A percentile compares a stretch with the other conserved stretches of the same genome.
Conservation (phyloP, 2,113 vertebrate genomes). For the Pachypanchax playfairii region DNA sequence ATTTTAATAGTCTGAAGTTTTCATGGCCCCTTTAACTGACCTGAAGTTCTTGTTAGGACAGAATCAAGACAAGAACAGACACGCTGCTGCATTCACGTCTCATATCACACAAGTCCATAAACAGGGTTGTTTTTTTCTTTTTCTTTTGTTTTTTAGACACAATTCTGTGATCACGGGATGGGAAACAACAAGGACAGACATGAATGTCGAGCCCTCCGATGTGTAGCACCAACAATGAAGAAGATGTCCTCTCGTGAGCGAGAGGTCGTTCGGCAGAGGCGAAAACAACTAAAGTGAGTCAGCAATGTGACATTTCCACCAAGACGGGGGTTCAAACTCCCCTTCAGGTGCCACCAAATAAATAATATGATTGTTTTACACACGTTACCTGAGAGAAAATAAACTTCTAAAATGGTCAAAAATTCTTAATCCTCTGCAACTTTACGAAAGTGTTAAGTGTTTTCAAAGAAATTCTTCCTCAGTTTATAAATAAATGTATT, state of each 20-base stretch:
- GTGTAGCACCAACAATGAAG: constrained; percentile 58
- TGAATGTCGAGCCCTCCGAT: neutral
- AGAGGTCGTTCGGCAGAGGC: constrained; percentile 23
- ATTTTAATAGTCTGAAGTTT: constrained; percentile 34
- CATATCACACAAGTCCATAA: neutral
- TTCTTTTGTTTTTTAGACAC: constrained; percentile 15
- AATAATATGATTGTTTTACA: neutral
- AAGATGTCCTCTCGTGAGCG: neutral
- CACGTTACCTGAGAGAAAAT: neutral
- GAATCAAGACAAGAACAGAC: constrained; percentile 9
- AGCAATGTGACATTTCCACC: constrained; percentile 28
- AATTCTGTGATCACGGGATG: constrained; percentile 24
- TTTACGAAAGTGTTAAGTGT: neutral
- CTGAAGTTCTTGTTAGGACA: constrained; percentile 16
- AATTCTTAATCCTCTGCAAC: neutral
- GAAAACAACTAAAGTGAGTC: constrained; percentile 1
- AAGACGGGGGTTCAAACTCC: neutral
- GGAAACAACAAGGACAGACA: neutral
- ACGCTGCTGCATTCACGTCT: constrained; percentile 7
- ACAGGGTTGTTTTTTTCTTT: no score
- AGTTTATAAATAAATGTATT: no score
- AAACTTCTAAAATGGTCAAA: neutral
- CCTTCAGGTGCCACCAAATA: neutral
- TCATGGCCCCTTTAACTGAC: constrained; percentile 22
- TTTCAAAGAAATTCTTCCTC: neutral